Percentiles rank a stretch among this genome's conserved stretches.
These are phyloP conservation scores for Meleagris gallopavo DNA, from an alignment of 2,113 vertebrate species.

Conservation along the genomic window DNA sequence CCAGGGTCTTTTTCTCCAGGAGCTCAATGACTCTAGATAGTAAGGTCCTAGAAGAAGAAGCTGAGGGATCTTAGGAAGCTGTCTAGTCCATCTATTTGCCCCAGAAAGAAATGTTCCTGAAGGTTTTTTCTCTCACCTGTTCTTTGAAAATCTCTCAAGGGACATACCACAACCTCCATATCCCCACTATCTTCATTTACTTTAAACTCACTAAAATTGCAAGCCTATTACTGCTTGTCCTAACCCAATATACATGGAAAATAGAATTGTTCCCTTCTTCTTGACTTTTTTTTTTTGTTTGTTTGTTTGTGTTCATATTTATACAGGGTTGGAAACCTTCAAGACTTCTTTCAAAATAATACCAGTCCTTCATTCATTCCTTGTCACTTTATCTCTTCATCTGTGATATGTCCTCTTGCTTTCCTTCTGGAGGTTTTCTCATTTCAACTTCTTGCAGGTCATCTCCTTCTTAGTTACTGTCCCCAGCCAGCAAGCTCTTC, in stretches of 20 bases:
- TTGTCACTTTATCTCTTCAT: background rate
- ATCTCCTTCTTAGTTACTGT: background rate
- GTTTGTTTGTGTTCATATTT: background rate
- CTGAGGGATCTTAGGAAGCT: background rate
- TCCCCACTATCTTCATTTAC: background rate
- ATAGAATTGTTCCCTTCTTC: background rate
- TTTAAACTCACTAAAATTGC: background rate
- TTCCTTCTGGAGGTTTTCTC: background rate
- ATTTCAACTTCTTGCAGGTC: background rate
- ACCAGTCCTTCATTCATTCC: fast-evolving
- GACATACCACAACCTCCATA: background rate
- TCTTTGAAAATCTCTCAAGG: background rate
- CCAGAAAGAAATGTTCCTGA: background rate
- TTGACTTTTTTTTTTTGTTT: background rate
- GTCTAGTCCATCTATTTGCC: background rate
- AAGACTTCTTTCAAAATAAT: background rate
- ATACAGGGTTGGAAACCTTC: background rate
- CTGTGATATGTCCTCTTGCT: background rate
- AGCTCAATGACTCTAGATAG: background rate
- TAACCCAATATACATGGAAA: background rate
- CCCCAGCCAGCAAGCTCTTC: background rate
- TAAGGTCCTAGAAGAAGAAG: background rate
- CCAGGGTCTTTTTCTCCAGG: background rate
- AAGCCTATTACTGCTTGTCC: background rate
- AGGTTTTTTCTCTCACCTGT: background rate